These are phyloP conservation scores for Malurus splendens DNA, from an alignment of 2,797 vertebrate species.

Conservation along the genomic window DNA sequence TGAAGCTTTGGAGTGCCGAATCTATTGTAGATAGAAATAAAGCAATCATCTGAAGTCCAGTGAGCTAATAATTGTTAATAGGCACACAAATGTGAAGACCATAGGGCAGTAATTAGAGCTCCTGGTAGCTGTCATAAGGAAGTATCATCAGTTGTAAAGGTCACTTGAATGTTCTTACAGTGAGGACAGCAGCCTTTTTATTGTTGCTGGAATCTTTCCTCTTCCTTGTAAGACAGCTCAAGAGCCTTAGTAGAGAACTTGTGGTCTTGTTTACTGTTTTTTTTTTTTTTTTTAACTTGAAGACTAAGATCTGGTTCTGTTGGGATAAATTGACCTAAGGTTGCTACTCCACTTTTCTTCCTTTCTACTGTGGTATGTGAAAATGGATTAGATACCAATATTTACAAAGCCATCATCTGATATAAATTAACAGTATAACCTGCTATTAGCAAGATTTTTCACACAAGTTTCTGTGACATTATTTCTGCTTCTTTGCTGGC, in stretches of 20 bases:
- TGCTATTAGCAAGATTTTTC: constrained; percentile 4
- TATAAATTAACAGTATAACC: neutral
- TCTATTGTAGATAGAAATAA: constrained; percentile 14
- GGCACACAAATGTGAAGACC: constrained; percentile 4
- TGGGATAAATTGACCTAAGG: neutral
- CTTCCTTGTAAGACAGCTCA: neutral
- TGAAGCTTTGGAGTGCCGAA: neutral
- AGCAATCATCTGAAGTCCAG: neutral
- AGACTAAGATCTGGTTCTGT: neutral
- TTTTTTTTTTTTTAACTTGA: neutral
- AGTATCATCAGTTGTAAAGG: neutral
- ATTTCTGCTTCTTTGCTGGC: constrained; percentile 6
- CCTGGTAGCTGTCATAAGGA: constrained; percentile 10
- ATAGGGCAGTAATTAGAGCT: neutral
- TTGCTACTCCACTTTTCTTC: neutral
- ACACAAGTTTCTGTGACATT: neutral
- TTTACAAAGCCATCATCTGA: neutral
- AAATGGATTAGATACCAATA: neutral
- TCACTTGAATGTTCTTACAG: neutral
- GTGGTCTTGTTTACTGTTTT: neutral
- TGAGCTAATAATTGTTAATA: constrained; percentile 41
- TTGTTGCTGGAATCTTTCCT: neutral
- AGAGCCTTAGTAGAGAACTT: neutral
- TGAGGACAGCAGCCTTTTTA: neutral
- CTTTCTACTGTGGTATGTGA: neutral